Conservation (phyloP, 2,797 vertebrate genomes). For the Notoglanidium macrostoma region DNA sequence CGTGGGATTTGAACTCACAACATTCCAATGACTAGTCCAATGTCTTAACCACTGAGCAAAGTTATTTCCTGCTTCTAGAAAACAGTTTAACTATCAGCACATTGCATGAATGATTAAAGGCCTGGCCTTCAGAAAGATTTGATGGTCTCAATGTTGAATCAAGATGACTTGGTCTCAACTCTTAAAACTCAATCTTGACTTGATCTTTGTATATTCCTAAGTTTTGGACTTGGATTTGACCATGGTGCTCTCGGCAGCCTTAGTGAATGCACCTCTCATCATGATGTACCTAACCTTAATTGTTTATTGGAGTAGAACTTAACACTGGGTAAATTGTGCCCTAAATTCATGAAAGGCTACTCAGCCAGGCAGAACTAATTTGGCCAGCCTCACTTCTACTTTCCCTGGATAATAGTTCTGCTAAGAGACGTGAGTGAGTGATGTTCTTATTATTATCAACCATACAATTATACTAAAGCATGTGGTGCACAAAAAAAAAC, state of each 20-base stretch:
- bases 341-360: constrained; percentile 48
- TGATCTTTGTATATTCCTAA: background rate
- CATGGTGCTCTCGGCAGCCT: background rate
- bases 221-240: background rate
- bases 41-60: background rate
- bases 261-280: constrained; percentile 18
- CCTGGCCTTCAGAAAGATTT: background rate
- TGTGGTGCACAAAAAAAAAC: constrained; percentile 40
- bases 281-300: constrained; percentile 46
- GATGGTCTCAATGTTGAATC: background rate
- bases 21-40: too few relatives aligned
- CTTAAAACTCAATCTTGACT: background rate
- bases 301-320: constrained; percentile 44
- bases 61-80: background rate
- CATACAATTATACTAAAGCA: constrained; percentile 53
- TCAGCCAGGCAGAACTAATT: constrained; percentile 55
- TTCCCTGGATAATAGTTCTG: constrained; percentile 49
- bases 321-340: constrained; percentile 48
- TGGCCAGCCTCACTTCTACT: constrained; percentile 53
- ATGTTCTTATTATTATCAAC: constrained; percentile 56
- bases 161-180: background rate
- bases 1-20: too few relatives aligned
- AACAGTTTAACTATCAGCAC: background rate
- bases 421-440: constrained; percentile 47
- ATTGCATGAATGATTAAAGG: background rate